phyloP scores from a whole-genome alignment of 64 coral and sea anemone species.

The Montipora foliosa region DNA sequence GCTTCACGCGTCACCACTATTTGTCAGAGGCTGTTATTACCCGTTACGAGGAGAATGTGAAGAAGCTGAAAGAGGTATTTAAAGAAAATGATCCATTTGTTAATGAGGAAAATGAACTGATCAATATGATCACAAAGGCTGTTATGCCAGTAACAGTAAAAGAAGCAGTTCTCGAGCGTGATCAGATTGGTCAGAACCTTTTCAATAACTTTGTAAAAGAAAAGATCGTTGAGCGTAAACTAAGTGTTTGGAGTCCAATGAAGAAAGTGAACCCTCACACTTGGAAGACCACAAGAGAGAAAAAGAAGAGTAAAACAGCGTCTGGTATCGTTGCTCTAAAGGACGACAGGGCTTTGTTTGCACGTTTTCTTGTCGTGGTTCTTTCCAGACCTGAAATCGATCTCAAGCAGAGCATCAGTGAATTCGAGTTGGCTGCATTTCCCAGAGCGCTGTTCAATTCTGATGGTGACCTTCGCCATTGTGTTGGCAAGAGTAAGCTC shows the following conservation, averaged over 20 bases:
- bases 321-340: conserved; percentile 20
- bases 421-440: conserved; percentile 38
- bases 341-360: conserved; percentile 60
- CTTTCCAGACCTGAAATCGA: conserved; percentile 59
- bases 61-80: too few species aligned
- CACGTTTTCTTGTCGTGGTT: conserved; percentile 45
- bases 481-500: conserved; percentile 54
- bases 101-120: too few species aligned
- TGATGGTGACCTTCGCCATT: conserved; percentile 57
- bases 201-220: conserved; percentile 36
- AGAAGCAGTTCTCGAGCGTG: conserved; percentile 2
- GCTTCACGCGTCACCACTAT: too few species aligned
- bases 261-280: conserved; percentile 31
- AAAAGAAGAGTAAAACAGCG: conserved; percentile 13
- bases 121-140: too few species aligned
- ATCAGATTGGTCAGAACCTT: conserved; percentile 32
- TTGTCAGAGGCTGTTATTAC: too few species aligned
- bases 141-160: conserved; percentile 24
- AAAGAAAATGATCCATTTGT: too few species aligned
- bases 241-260: conserved; percentile 55
- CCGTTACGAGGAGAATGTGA: too few species aligned
- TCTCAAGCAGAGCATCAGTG: conserved; percentile 59
- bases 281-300: conserved; percentile 9
- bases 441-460: conserved; percentile 48
- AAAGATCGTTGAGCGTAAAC: conserved; percentile 7